phyloP scores from a whole-genome alignment of 2,113 vertebrate genomes.

The Beaufortia kweichowensis region DNA sequence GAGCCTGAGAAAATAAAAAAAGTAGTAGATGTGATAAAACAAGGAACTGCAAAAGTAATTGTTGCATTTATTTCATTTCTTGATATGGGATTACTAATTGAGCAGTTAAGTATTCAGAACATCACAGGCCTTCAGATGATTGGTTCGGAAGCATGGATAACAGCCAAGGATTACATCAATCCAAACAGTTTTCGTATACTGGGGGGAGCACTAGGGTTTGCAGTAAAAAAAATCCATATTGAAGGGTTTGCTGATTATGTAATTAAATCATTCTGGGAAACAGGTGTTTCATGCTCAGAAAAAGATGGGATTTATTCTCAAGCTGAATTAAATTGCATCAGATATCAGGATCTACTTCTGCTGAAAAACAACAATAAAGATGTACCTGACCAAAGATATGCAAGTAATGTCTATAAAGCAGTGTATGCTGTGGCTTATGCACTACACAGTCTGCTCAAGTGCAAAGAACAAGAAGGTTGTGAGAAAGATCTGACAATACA shows the following conservation, averaged over 20 bases:
- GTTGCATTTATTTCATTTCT: conserved; percentile 69
- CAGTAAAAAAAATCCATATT: conserved; percentile 65
- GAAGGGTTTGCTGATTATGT: conserved; percentile 64
- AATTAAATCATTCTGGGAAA: conserved; percentile 66
- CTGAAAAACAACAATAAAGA: conserved; percentile 63
- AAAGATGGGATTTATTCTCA: neutral
- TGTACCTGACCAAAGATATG: conserved; percentile 67
- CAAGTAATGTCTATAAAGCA: conserved; percentile 72
- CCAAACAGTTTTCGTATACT: conserved; percentile 66
- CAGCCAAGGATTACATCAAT: conserved; percentile 65
- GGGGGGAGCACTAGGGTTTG: conserved; percentile 71
- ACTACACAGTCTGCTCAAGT: conserved; percentile 65
- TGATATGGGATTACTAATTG: conserved; percentile 70
- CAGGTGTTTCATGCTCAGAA: conserved; percentile 50
- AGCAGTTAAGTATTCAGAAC: conserved; percentile 64
- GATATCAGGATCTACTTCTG: conserved; percentile 56
- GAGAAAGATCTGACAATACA: conserved; percentile 52
- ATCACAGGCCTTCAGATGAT: conserved; percentile 67
- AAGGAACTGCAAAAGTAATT: conserved; percentile 68
- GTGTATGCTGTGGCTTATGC: conserved; percentile 71
- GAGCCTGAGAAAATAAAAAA: conserved; percentile 65
- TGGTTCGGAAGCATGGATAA: conserved; percentile 75
- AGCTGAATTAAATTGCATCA: conserved; percentile 54
- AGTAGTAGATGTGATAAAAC: conserved; percentile 68
- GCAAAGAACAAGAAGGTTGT: conserved; percentile 59